Percentiles rank a stretch among this genome's conserved stretches.
Evolutionary conservation across 2,797 vertebrate species (phyloP).

Genomic region (Emydoidea blandingii): DNA sequence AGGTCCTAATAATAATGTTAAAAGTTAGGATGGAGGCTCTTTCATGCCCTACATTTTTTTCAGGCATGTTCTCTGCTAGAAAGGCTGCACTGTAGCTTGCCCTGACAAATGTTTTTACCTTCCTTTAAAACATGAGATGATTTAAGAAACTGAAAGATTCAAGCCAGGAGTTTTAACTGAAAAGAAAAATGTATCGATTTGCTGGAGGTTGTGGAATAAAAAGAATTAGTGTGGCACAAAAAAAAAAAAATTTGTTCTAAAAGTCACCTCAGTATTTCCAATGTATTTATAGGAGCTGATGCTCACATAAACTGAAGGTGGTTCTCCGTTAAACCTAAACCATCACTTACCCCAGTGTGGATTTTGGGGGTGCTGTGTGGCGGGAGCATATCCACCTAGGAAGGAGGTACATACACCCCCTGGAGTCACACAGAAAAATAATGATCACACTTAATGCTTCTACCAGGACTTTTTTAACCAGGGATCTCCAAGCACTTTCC

Average conservation of each 20-base stretch:
- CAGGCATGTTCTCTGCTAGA: constrained; percentile 9
- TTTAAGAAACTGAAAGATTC: constrained; percentile 60
- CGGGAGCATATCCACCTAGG: rapidly evolving
- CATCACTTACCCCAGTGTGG: not conserved
- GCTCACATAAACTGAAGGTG: rapidly evolving
- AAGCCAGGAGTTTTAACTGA: constrained; percentile 44
- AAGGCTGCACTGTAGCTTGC: not conserved
- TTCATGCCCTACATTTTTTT: not conserved
- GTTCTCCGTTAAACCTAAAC: not conserved
- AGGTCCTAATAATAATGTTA: not conserved
- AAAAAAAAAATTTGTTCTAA: not conserved
- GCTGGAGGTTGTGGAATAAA: constrained; percentile 47
- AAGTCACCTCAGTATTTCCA: constrained; percentile 12
- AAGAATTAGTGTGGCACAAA: constrained; percentile 8
- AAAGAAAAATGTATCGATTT: constrained; percentile 60
- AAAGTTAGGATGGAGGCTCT: not conserved
- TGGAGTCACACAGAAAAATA: not conserved
- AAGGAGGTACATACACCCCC: rapidly evolving
- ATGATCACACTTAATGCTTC: not conserved
- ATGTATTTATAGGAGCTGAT: not conserved
- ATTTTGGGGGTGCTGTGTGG: not conserved
- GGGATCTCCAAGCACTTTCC: not conserved
- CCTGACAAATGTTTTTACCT: not conserved
- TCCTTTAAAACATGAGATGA: constrained; percentile 51
- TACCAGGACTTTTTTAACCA: not conserved